Conservation (phyloP, 2,888 invertebrate species). For the Glaucopsyche alexis region DNA sequence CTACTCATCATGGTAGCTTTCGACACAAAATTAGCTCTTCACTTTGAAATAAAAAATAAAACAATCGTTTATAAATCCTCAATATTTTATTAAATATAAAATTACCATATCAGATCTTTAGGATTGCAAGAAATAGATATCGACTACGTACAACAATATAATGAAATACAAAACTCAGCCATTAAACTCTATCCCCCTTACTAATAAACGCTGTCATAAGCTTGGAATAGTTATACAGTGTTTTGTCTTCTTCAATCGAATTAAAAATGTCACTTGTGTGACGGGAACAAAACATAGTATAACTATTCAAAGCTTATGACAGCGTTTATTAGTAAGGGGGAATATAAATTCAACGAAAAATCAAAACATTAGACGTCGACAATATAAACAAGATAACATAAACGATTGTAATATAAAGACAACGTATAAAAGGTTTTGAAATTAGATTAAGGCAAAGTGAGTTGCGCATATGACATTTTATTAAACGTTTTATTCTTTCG, state of each 20-base stretch:
- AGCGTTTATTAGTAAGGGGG: too few relatives aligned
- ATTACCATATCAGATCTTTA: slow-evolving; percentile 63
- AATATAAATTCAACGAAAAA: too few relatives aligned
- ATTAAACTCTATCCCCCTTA: slow-evolving; percentile 75
- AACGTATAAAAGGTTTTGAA: slow-evolving; percentile 5
- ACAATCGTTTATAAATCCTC: slow-evolving; percentile 55
- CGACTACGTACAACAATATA: slow-evolving; percentile 64
- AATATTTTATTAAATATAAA: slow-evolving; percentile 74
- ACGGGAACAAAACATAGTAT: too few relatives aligned
- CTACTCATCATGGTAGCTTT: not conserved
- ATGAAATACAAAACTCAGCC: slow-evolving; percentile 47
- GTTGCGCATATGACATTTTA: not conserved
- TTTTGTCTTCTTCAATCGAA: too few relatives aligned
- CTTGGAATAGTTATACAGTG: too few relatives aligned
- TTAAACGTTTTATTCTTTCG: slow-evolving; percentile 2
- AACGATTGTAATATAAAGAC: not conserved
- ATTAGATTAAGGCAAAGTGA: slow-evolving; percentile 15
- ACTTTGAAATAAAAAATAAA: slow-evolving; percentile 28
- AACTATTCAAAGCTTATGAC: too few relatives aligned
- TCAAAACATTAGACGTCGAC: slow-evolving; percentile 51
- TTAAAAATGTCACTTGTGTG: too few relatives aligned
- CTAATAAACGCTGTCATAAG: too few relatives aligned
- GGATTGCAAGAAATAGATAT: slow-evolving; percentile 57
- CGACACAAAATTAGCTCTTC: not conserved
- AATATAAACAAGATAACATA: slow-evolving; percentile 23